Evolutionary conservation across 2,797 vertebrate species (phyloP).

Genomic region (Buceros bicornis): DNA sequence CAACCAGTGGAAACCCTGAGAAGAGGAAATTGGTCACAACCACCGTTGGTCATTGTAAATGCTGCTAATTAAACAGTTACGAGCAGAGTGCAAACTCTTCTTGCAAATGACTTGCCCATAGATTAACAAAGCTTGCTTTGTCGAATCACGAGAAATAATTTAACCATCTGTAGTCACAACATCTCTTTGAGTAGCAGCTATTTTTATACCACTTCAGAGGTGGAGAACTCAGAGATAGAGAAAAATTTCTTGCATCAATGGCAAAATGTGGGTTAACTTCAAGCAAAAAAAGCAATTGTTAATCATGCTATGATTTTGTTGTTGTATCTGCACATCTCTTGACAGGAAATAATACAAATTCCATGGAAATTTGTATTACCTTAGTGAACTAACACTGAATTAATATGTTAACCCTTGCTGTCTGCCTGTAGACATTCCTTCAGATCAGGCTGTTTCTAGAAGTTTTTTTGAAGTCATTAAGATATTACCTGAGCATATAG

Average conservation of each 20-base stretch:
- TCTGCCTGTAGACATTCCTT: not conserved
- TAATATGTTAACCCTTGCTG: not conserved
- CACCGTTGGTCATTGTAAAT: not conserved
- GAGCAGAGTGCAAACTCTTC: not conserved
- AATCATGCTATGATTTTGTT: not conserved
- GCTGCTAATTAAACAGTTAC: constrained; percentile 34
- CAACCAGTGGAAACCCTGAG: not conserved
- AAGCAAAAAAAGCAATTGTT: not conserved
- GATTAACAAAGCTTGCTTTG: constrained; percentile 29
- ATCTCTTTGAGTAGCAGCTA: not conserved
- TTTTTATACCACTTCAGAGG: not conserved
- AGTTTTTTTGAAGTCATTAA: constrained; percentile 7
- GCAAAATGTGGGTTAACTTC: not conserved
- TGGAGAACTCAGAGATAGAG: not conserved
- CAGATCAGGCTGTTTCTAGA: not conserved
- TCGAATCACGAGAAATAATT: constrained; percentile 12
- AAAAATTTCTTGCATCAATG: not conserved
- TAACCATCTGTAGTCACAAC: constrained; percentile 6
- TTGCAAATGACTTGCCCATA: not conserved
- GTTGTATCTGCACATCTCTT: not conserved
- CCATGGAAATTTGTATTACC: not conserved
- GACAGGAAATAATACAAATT: not conserved
- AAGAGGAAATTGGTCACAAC: not conserved
- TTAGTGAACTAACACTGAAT: not conserved
- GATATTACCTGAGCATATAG: constrained; percentile 25